Percentiles rank a stretch among this genome's conserved stretches.
phyloP scores from a whole-genome alignment of 2,113 vertebrate genomes.

The Xenopus tropicalis region UCB_Xtro_10.0 CM004447.2:95890001-95890500 shows the following conservation, averaged over 20 bases:
- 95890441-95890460: too few relatives aligned
- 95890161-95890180: slow-evolving; percentile 32
- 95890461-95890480: too few relatives aligned
- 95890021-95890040: slow-evolving; percentile 27
- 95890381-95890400: too few relatives aligned
- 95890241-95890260: slow-evolving; percentile 12
- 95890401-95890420: too few relatives aligned
- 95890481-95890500: too few relatives aligned
- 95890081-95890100: slow-evolving; percentile 37
- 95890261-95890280: slow-evolving; percentile 18
- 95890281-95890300: not conserved
- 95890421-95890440: too few relatives aligned
- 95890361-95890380: not conserved
- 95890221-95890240: slow-evolving; percentile 30
- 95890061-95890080: slow-evolving; percentile 20
- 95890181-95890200: slow-evolving; percentile 38
- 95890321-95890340: too few relatives aligned
- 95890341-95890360: not conserved
- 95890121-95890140: slow-evolving; percentile 43
- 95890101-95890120: slow-evolving; percentile 16
- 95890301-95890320: not conserved
- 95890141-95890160: slow-evolving; percentile 39
- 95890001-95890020: slow-evolving; percentile 20
- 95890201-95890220: slow-evolving; percentile 38
- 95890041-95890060: slow-evolving; percentile 32